phyloP scores from a whole-genome alignment of 1,140 invertebrate genomes.

The Lepidurus arcticus region DNA sequence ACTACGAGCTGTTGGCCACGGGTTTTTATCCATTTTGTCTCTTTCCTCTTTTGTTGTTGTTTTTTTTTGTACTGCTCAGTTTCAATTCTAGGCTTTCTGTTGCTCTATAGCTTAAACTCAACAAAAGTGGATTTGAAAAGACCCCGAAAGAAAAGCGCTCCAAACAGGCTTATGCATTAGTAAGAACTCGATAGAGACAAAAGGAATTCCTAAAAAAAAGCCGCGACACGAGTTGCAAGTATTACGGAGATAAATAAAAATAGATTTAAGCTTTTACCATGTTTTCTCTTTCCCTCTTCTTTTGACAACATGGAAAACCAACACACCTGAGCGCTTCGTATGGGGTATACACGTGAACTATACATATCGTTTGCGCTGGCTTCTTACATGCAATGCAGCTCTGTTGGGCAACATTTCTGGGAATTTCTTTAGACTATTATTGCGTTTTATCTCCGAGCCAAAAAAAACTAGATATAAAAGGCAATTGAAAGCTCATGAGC shows the following conservation, averaged over 20 bases:
- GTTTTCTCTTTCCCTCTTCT: background rate
- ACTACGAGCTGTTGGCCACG: too few species aligned
- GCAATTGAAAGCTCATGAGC: too few species aligned
- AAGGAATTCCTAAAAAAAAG: background rate
- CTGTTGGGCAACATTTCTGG: too few species aligned
- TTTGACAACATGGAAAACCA: too few species aligned
- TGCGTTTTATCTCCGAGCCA: too few species aligned
- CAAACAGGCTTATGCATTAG: constrained; percentile 16
- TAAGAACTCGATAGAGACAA: background rate
- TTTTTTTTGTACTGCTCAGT: background rate
- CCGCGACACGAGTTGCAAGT: background rate
- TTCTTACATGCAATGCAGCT: too few species aligned
- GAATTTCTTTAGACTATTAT: too few species aligned
- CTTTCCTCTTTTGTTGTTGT: background rate
- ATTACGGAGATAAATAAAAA: background rate
- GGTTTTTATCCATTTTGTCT: background rate
- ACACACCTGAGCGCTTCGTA: too few species aligned
- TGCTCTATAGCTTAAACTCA: background rate
- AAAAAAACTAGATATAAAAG: too few species aligned
- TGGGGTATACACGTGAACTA: too few species aligned
- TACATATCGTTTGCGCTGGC: too few species aligned
- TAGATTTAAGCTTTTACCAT: background rate
- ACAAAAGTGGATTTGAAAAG: constrained; percentile 2
- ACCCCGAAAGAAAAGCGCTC: background rate
- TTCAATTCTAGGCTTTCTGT: background rate